Base-by-base conservation (phyloP, 2,888 invertebrate species). In the Drosophila anceps region DNA sequence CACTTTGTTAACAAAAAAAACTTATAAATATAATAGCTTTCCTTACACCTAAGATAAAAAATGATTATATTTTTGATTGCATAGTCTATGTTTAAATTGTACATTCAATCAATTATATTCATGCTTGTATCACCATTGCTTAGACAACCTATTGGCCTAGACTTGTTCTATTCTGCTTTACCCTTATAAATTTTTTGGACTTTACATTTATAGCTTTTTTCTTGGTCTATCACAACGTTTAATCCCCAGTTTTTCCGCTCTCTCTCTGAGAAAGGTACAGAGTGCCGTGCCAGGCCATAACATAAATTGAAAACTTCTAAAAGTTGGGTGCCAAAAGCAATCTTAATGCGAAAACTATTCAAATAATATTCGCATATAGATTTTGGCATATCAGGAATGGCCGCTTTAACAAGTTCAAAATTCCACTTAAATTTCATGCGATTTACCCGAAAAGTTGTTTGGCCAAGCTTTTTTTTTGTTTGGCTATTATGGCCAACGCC, bases 351-450 rank as follows among this genome's bases (percentile, higher is more conserved):
- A 41, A n/a, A 62, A 20, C 27, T 48, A 62, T 54, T 31, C 43
- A 62, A n/a, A 54, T 54, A 53, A 44, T 39, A 24, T 4, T 50
- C 37, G 15, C 12, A 27, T 12, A 31, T 9, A 3, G 24, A 43
- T 43, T 37, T 20, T 0, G 12, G 18, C 61, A 29, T 39, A 41
- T 24, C 44, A 48, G 15, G 2, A 2, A 44, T 31, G 24, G 9
- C 13, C 43, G 5, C 10, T 6, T 13, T 27, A 6, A 46, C 35
- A 51, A 69, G 79, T 73, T 76, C 43, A 69, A 73, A 69, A 44
- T 29, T 50, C 27, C 24, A 37, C 62, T 79, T 65, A 44, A 60
- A 62, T 73, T 76, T 73, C 20, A 73, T 79, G 15, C 27, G 48
- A 54, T 54, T 74, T 44, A 50, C 9, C 24, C 24, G 10, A 39